Conservation (phyloP, 2,113 vertebrate species). For the Leptodactylus fuscus region DNA sequence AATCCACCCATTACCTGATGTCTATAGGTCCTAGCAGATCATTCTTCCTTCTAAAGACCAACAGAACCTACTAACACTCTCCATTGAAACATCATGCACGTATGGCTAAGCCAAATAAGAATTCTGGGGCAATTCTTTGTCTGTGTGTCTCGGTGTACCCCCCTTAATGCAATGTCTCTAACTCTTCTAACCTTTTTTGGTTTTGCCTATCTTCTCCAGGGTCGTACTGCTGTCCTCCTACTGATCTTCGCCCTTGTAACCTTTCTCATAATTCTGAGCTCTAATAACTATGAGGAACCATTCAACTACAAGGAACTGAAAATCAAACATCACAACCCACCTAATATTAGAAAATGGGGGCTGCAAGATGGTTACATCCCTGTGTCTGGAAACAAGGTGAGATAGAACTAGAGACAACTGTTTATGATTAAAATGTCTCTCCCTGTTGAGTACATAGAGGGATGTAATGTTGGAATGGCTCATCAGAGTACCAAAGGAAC, state of each 20-base stretch:
- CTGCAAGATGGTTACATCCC: slow-evolving; percentile 81
- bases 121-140: too few relatives aligned
- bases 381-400: slow-evolving; percentile 89
- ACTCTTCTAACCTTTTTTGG: too few relatives aligned
- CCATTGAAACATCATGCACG: background rate
- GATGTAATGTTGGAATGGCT: too few relatives aligned
- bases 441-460: background rate
- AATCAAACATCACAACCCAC: slow-evolving; percentile 67
- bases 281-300: slow-evolving; percentile 81
- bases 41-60: too few relatives aligned
- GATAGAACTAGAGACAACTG: too few relatives aligned
- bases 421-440: too few relatives aligned
- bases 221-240: slow-evolving; percentile 84
- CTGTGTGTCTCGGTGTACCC: too few relatives aligned
- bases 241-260: slow-evolving; percentile 87
- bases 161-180: too few relatives aligned
- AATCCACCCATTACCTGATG: background rate
- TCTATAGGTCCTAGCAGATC: background rate
- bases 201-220: slow-evolving; percentile 68
- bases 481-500: too few relatives aligned
- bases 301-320: slow-evolving; percentile 72
- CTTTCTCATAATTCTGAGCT: slow-evolving; percentile 93
- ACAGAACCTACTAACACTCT: background rate
- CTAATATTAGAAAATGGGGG: slow-evolving; percentile 86
- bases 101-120: too few relatives aligned